A percentile compares a stretch with the other conserved stretches of the same genome.
Evolutionary conservation across 2,888 invertebrate genomes (phyloP).

Genomic region (Dryadula phaetusa): DNA sequence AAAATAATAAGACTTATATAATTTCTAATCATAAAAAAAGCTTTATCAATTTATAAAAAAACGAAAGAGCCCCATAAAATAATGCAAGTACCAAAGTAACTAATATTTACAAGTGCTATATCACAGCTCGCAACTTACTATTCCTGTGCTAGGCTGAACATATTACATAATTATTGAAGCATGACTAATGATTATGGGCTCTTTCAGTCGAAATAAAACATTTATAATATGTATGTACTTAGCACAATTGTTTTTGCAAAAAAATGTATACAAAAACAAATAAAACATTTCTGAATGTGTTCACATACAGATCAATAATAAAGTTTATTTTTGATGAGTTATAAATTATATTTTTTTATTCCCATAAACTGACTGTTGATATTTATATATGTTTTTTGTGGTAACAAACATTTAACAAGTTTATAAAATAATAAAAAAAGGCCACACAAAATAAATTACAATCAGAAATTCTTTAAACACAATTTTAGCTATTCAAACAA

Average conservation of each 20-base stretch:
- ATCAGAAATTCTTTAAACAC: not conserved
- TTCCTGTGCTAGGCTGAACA: constrained; percentile 45
- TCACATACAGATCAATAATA: not conserved
- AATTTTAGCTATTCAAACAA: not conserved
- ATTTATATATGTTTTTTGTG: not conserved
- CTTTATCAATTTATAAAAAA: constrained; percentile 23
- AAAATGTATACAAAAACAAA: not conserved
- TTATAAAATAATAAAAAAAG: not conserved
- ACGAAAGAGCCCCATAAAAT: constrained; percentile 28
- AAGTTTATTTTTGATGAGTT: constrained; percentile 2
- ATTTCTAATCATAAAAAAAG: constrained; percentile 30
- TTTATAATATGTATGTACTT: not conserved
- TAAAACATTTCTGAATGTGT: not conserved
- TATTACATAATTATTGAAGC: constrained; percentile 15
- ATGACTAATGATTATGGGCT: constrained; percentile 19
- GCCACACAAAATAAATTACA: constrained; percentile 11
- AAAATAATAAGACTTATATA: constrained; percentile 34
- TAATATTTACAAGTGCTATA: constrained; percentile 76
- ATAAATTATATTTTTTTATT: not conserved
- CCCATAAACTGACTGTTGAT: not conserved
- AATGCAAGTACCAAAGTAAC: constrained; percentile 42
- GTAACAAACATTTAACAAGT: not conserved
- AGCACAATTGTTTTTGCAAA: not conserved
- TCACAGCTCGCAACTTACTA: constrained; percentile 78
- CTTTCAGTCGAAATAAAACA: constrained; percentile 6